Base-by-base conservation (phyloP, 2,113 vertebrate genomes). In the Gila orcuttii region DNA sequence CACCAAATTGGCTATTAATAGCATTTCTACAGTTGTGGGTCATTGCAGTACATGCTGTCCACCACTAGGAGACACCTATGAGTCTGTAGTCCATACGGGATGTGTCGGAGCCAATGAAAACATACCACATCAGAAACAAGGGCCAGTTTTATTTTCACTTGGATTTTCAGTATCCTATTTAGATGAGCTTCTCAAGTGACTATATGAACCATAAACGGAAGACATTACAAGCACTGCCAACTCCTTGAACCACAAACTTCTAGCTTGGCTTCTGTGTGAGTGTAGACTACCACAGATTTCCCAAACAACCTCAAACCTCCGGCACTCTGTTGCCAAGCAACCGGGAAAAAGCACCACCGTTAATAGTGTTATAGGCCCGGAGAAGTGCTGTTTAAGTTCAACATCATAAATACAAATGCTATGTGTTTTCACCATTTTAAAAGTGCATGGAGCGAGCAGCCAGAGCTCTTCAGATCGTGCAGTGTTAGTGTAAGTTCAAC, bases 231-330 rank as follows among this genome's bases (percentile, higher is more conserved):
- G 28, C 66, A 23, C 36, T 36, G 17, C 71, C 75, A 76, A 52
- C 74, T 71, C 52, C 64, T 69, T 71, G 50, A 83, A 69, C 74
- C 64, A 77, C 66, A 75, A 73, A 69, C 47, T 42, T 87, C 69
- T 71, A 42, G 33, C 21, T 36, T 31, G 36, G 39, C 31, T 84
- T 73, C 60, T 47, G 31, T 42, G 73, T n/a, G 42, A 78, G 59
- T 45, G 42, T 68, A 86, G 69, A 82, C 62, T 64, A 57, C 55
- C 87, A 88, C 83, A 82, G 69, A 62, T 82, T 82, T 82, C 87
- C 84, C 64, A 59, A 82, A 77, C 57, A 57, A 28, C 50, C 83
- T 79, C 55, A 84, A 79, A 74, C 79, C 33, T 74, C 77, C 66
- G 45, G 3, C 62, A 76, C 73, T 73, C 45, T 69, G 83, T 88